These are phyloP conservation scores for Sarcoramphus papa DNA, from an alignment of 2,797 vertebrate genomes.

Conservation along the genomic window DNA sequence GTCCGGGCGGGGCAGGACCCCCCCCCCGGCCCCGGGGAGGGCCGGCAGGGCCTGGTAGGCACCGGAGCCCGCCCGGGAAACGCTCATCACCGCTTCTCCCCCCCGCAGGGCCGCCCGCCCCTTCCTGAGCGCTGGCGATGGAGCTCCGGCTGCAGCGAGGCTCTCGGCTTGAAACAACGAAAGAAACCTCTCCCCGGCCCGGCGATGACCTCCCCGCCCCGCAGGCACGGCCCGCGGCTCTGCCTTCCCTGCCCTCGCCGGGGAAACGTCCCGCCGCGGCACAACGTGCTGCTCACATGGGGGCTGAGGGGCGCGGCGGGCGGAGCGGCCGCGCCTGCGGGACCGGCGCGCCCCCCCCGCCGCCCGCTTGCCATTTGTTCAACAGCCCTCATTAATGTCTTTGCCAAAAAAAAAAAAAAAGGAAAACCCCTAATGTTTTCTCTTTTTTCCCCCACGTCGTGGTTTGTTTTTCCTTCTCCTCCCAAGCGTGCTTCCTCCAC, in stretches of 20 bases:
- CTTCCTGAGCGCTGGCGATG: background rate
- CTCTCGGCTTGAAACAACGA: background rate
- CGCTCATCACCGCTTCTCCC: constrained; percentile 14
- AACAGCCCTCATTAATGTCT: background rate
- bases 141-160: background rate
- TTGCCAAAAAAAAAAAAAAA: background rate
- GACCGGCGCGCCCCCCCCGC: background rate
- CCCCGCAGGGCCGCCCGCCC: constrained; percentile 54
- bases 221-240: background rate
- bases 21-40: too few relatives aligned
- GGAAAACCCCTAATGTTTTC: background rate
- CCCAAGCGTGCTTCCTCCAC: background rate
- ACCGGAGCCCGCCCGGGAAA: background rate
- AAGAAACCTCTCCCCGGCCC: background rate
- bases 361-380: background rate
- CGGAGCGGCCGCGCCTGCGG: background rate
- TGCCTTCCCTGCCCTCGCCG: background rate
- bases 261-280: background rate
- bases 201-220: background rate
- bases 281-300: background rate
- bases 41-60: background rate
- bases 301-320: background rate
- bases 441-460: background rate
- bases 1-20: background rate
- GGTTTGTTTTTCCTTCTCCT: background rate